Base-by-base conservation (phyloP, 2,888 invertebrate genomes). In the Fragum whitleyi region DNA sequence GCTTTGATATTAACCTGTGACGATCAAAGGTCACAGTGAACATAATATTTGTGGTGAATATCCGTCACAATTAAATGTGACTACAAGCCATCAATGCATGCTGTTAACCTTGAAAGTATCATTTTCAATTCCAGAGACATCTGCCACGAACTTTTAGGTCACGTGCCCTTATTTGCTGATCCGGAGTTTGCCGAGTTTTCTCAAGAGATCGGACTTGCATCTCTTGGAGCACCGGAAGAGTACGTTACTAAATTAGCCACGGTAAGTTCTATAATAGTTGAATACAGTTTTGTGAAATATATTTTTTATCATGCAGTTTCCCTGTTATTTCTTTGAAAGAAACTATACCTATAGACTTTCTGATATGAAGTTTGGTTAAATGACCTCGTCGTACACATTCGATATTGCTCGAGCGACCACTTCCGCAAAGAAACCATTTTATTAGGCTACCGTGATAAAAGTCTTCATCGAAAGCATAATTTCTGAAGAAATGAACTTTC, bases 221-320 rank as follows among this genome's bases (percentile, higher is more conserved):
- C 32, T 3, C 96, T 99, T 80, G 99, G 99, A 74, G 99, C 99
- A 77, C 97, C 98, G 26, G 99, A 99, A 94, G 96, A 97, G 79
- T 98, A 98, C 95, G 98, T 99, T 91, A 98, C 98, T 95, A 99
- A 99, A 95, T 96, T 99, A 86, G 98, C 99, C 80, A 99, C 99
- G 91, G 99, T 98, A 96, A 96, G 96, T 87, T 21, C 47, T n/a
- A n/a, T n/a, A n/a, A 61, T 29, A 11, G 53, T n/a, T 6, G 53
- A 53, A 6, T 53, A 53, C 53, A n/a, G n/a, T n/a, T n/a, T n/a
- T n/a, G n/a, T n/a, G n/a, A n/a, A n/a, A n/a, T n/a, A n/a, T 16
- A 42, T 16, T 11, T 42, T 7, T 7, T 16, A 7, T 42, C 42
- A 7, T 7, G 42, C 16, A 42, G 7, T 16, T 16, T 42, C 16